These are phyloP conservation scores for Rhinoptilus africanus DNA, from an alignment of 2,113 vertebrate species.

Conservation along the genomic window DNA sequence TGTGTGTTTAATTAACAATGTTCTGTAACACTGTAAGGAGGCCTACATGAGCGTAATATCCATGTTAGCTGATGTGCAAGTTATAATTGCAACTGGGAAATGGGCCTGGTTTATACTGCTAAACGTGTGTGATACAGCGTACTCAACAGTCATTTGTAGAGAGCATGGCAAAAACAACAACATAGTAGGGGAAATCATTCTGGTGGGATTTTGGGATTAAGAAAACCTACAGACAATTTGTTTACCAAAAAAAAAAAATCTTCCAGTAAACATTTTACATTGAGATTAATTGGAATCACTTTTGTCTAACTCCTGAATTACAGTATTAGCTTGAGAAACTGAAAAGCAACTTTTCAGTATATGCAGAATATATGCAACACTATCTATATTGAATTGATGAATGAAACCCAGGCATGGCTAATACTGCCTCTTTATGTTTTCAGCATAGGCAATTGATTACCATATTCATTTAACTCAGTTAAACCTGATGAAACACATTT, in stretches of 20 bases:
- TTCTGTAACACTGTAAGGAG: background rate
- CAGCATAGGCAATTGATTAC: background rate
- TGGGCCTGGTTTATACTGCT: background rate
- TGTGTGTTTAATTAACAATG: background rate
- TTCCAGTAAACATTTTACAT: background rate
- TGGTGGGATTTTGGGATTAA: background rate
- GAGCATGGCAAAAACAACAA: background rate
- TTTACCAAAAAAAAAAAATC: background rate
- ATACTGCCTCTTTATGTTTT: background rate
- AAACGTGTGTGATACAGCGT: accelerated
- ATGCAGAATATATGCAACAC: background rate
- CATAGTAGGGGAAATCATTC: background rate
- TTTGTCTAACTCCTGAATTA: background rate
- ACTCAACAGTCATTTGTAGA: background rate
- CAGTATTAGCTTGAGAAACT: background rate
- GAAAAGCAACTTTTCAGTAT: background rate
- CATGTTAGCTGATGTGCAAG: background rate
- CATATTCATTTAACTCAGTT: background rate
- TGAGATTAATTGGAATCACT: background rate
- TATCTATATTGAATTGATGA: background rate
- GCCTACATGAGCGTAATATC: background rate
- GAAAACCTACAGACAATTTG: background rate
- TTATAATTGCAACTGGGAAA: background rate
- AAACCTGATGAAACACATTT: background rate
- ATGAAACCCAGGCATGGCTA: background rate